A percentile compares a stretch with the other conserved stretches of the same genome.
Conservation (phyloP, 2,113 vertebrate genomes). For the Psilopogon haemacephalus region DNA sequence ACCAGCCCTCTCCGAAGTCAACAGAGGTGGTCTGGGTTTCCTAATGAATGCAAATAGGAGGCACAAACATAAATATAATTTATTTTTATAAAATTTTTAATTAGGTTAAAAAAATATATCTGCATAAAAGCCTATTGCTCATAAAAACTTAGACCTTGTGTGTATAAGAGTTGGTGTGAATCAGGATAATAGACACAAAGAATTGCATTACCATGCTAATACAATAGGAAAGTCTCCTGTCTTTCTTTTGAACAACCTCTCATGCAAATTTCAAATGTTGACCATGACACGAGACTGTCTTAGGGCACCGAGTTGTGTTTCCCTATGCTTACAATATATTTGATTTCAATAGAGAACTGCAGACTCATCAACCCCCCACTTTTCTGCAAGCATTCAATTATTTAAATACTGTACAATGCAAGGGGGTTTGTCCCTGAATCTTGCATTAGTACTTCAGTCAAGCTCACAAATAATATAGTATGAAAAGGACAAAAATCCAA, state of each 20-base stretch:
- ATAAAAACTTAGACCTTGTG: constrained; percentile 11
- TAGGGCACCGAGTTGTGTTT: constrained; percentile 42
- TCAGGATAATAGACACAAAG: constrained; percentile 34
- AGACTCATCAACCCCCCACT: constrained; percentile 53
- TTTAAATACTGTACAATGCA: constrained; percentile 9
- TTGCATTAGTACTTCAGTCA: background rate
- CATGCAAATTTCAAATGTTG: constrained; percentile 61
- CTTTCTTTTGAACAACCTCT: constrained; percentile 56
- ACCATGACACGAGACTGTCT: constrained; percentile 62
- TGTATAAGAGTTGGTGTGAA: background rate
- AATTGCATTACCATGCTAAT: constrained; percentile 61
- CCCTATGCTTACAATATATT: constrained; percentile 48
- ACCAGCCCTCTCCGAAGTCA: constrained; percentile 51
- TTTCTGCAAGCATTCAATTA: constrained; percentile 37
- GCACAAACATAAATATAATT: constrained; percentile 57
- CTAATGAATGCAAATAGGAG: constrained; percentile 46
- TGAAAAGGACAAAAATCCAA: background rate
- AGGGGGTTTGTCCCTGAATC: background rate
- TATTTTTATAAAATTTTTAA: constrained; percentile 63
- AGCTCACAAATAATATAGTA: constrained; percentile 2
- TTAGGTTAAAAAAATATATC: constrained; percentile 60
- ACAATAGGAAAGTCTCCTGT: constrained; percentile 48
- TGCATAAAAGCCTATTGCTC: constrained; percentile 31
- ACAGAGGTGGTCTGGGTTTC: constrained; percentile 15
- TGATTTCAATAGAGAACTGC: constrained; percentile 60